A percentile compares a stretch with the other conserved stretches of the same genome.
These are phyloP conservation scores for Anguilla rostrata DNA, from an alignment of 2,113 vertebrate species.

Conservation along the genomic window DNA sequence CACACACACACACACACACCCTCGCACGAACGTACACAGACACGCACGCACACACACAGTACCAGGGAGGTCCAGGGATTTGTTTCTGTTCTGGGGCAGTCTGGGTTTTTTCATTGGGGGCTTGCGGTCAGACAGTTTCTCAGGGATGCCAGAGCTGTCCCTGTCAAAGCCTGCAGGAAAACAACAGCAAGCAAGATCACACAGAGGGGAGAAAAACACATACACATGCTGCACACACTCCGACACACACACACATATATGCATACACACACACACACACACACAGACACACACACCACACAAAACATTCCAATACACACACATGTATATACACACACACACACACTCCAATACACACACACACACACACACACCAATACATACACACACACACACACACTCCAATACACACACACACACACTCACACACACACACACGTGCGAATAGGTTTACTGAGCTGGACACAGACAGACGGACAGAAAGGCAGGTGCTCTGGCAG, in stretches of 20 bases:
- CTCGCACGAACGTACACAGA: not conserved
- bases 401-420: too few relatives aligned
- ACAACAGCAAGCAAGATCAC: conserved; percentile 51
- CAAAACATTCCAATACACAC: too few relatives aligned
- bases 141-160: conserved; percentile 67
- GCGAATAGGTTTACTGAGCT: not conserved
- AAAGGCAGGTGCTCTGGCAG: not conserved
- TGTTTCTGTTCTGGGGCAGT: conserved; percentile 73
- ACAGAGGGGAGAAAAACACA: conserved; percentile 47
- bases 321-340: too few relatives aligned
- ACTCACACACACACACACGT: conserved; percentile 30
- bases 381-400: conserved; percentile 39
- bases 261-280: not conserved
- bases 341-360: too few relatives aligned
- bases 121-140: conserved; percentile 71
- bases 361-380: too few relatives aligned
- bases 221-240: too few relatives aligned
- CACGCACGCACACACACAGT: conserved; percentile 33
- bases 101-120: conserved; percentile 73
- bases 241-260: not conserved
- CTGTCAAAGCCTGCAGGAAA: conserved; percentile 65
- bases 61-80: conserved; percentile 70
- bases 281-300: too few relatives aligned
- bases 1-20: conserved; percentile 11
- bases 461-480: not conserved